These are phyloP conservation scores for Enchytraeus crypticus DNA, from an alignment of 2,888 invertebrate species.

Conservation along the genomic window DNA sequence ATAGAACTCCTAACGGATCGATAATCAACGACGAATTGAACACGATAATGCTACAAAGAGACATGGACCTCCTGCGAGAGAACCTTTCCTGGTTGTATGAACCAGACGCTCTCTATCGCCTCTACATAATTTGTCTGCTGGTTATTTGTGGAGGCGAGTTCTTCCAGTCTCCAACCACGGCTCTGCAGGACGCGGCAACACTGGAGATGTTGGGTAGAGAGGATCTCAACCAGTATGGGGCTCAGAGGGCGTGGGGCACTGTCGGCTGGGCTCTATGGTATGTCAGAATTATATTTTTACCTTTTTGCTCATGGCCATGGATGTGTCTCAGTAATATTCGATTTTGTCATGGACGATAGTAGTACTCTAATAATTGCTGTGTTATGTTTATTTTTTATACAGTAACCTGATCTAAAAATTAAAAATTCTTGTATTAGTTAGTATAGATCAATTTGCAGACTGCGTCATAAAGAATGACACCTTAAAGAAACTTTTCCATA, in stretches of 20 bases:
- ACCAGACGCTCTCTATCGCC: not conserved
- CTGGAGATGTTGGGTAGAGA: conserved; percentile 15
- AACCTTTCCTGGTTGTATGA: conserved; percentile 18
- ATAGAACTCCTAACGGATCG: not conserved
- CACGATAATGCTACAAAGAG: not conserved
- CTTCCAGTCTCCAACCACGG: conserved; percentile 21
- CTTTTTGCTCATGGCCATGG: too few relatives aligned
- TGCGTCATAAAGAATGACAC: too few relatives aligned
- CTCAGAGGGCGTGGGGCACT: conserved; percentile 23
- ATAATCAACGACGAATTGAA: not conserved
- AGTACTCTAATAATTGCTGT: too few relatives aligned
- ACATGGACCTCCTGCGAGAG: conserved; percentile 9
- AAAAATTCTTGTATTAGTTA: too few relatives aligned
- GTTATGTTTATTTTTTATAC: too few relatives aligned
- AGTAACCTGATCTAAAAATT: too few relatives aligned
- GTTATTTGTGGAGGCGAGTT: conserved; percentile 21
- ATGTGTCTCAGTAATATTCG: too few relatives aligned
- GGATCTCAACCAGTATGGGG: conserved; percentile 11
- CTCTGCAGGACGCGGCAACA: conserved; percentile 19
- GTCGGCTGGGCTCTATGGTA: conserved; percentile 21
- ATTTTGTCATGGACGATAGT: too few relatives aligned
- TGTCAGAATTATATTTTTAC: too few relatives aligned
- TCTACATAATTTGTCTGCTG: conserved; percentile 7
- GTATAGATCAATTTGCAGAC: too few relatives aligned
- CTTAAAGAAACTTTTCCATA: too few relatives aligned